Conservation (phyloP, 2,113 vertebrate species). For the Oreotragus oreotragus region DNA sequence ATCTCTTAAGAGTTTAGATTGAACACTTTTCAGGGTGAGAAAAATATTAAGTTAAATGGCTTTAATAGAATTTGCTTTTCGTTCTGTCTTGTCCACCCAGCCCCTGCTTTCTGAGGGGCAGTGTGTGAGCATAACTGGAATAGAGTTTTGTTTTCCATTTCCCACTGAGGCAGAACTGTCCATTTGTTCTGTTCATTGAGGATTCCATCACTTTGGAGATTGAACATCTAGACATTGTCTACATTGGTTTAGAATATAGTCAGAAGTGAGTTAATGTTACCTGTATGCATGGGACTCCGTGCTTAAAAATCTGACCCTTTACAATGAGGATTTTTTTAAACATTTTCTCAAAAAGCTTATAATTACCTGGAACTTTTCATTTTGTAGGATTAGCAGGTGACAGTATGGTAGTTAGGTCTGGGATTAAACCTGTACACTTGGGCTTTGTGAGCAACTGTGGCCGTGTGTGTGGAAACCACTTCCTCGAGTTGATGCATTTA, state of each 20-base stretch:
- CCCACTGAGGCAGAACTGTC: background rate
- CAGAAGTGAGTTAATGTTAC: background rate
- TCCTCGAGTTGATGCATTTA: slow-evolving; percentile 32
- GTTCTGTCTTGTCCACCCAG: background rate
- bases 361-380: background rate
- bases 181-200: background rate
- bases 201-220: background rate
- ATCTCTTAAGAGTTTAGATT: background rate
- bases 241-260: background rate
- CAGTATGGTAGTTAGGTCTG: background rate
- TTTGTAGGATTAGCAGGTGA: background rate
- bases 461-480: slow-evolving; percentile 1
- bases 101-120: background rate
- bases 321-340: background rate
- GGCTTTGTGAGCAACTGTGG: background rate
- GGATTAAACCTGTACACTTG: background rate
- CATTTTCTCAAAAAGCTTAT: background rate
- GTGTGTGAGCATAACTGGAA: background rate
- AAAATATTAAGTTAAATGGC: background rate
- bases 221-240: background rate
- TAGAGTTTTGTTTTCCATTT: background rate
- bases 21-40: background rate
- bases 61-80: background rate
- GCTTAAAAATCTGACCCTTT: background rate
- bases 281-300: background rate